Conservation (phyloP, 2,113 vertebrate species). For the Dicerorhinus sumatrensis region DNA sequence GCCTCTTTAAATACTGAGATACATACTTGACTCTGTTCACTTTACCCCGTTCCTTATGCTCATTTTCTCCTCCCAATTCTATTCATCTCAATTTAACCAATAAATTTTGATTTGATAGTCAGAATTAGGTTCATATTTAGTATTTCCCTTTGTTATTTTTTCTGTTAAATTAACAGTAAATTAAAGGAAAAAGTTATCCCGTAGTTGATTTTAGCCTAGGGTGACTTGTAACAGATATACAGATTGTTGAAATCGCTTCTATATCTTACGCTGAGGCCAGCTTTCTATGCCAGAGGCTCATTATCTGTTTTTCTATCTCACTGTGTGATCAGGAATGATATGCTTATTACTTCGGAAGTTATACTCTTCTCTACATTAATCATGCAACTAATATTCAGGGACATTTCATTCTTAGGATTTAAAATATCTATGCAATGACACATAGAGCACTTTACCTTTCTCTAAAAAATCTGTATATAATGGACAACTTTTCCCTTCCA, state of each 20-base stretch:
- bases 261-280: background rate
- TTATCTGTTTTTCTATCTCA: background rate
- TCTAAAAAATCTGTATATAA: background rate
- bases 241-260: background rate
- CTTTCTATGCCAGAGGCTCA: background rate
- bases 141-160: background rate
- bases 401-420: background rate
- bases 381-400: background rate
- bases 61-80: background rate
- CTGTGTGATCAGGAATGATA: background rate
- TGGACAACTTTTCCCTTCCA: background rate
- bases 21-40: background rate
- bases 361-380: background rate
- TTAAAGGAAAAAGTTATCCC: background rate
- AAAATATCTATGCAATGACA: background rate
- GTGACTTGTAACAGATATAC: background rate
- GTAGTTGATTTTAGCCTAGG: background rate
- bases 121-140: background rate
- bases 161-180: background rate
- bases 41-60: background rate
- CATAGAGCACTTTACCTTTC: background rate
- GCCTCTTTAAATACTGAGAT: background rate
- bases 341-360: too few relatives aligned
- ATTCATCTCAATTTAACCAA: background rate
- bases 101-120: background rate